Evolutionary conservation across 2,797 vertebrate genomes (phyloP), one percentile per base, ranked within the genome.

Genomic region (Poeciliopsis infans): DNA sequence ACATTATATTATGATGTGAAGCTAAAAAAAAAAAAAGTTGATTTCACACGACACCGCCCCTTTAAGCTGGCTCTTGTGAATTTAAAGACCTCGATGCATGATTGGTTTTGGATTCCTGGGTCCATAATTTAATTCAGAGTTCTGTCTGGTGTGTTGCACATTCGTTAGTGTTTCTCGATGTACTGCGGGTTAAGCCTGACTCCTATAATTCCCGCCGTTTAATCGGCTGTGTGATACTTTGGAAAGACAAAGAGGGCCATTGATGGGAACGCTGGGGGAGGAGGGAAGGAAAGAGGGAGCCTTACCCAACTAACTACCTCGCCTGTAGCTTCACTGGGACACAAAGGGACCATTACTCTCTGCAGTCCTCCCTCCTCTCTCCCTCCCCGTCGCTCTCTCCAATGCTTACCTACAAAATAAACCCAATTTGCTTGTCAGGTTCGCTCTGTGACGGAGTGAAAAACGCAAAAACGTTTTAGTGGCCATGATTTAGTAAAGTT

Each of bases 151-250:
- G 47, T 75, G 72, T 61, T 82, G 36, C 74, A 31, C 80, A 74
- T 43, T n/a, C 81, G 75, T 70, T 82, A 77, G 75, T 69, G 70
- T 78, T 69, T 79, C 72, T 80, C 68, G 79, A 82, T 49, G 81
- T 69, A 84, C 76, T 77, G 74, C 46, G 87, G 89, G 86, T 89
- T 94, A 91, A 95, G 94, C 91, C 89, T 88, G 93, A 94, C 93
- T 95, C 89, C 91, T 96, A 96, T 96, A 96, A 96, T 96, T 95
- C 94, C 91, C 90, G 89, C 92, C 81, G 86, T 95, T 95, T 95
- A 96, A 96, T 96, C 94, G 89, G 93, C 94, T 94, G 95, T 94
- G 93, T 95, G 95, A 96, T 96, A 95, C 94, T 95, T 94, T 93
- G 86, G 75, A 89, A 90, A 93, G 91, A 96, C 96, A 96, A 96